phyloP scores from a whole-genome alignment of 2,888 invertebrate species.

The Acronicta leporina region DNA sequence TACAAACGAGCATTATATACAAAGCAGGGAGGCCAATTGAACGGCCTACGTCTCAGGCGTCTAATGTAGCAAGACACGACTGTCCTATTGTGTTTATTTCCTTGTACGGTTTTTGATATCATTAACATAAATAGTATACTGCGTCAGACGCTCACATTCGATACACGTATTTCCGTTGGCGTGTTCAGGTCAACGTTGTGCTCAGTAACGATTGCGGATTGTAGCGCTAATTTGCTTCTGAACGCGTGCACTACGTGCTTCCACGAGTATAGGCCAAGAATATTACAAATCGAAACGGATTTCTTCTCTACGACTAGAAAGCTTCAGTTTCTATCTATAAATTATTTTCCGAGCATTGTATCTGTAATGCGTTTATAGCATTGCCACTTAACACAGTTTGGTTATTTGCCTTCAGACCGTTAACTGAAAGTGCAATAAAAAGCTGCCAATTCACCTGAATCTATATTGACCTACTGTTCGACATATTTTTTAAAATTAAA shows the following conservation, averaged over 20 bases:
- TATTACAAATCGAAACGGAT: constrained; percentile 57
- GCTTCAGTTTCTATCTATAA: constrained; percentile 26
- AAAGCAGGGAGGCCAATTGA: constrained; percentile 84
- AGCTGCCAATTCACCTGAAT: constrained; percentile 39
- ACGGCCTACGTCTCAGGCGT: constrained; percentile 78
- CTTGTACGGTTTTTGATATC: constrained; percentile 85
- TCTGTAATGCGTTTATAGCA: constrained; percentile 40
- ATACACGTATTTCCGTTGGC: constrained; percentile 74
- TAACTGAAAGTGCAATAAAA: constrained; percentile 48
- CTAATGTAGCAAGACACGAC: constrained; percentile 85
- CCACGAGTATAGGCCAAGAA: constrained; percentile 51
- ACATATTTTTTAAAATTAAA: constrained; percentile 33
- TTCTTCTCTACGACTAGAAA: constrained; percentile 46
- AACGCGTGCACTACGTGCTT: constrained; percentile 63
- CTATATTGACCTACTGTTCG: constrained; percentile 39
- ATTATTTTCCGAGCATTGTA: constrained; percentile 35
- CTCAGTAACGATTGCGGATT: constrained; percentile 65
- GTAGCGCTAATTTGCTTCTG: constrained; percentile 69
- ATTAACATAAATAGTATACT: constrained; percentile 84
- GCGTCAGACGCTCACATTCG: constrained; percentile 81
- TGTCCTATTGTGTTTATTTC: constrained; percentile 87
- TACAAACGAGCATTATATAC: constrained; percentile 87
- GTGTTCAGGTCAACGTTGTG: constrained; percentile 69
- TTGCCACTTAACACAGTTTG: constrained; percentile 48
- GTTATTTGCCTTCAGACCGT: constrained; percentile 49